Evolutionary conservation across 2,797 vertebrate genomes (phyloP).

Genomic region (Enteromius fasciolatus): DNA sequence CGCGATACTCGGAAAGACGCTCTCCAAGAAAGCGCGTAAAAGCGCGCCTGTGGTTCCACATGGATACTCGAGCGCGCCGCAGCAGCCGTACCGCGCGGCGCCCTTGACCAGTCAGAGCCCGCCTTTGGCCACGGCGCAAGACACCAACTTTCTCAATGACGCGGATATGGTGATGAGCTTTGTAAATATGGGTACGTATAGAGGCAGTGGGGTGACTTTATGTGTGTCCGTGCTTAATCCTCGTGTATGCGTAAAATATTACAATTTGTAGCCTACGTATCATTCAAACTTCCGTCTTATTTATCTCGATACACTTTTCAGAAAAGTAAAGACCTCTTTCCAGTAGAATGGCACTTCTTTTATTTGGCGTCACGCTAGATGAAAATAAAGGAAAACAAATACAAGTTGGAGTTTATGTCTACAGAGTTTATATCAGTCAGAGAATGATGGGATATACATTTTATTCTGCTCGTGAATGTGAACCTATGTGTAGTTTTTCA

Average conservation of each 20-base stretch:
- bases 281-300: neutral
- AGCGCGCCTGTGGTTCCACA: constrained; percentile 84
- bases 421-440: neutral
- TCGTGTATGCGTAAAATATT: neutral
- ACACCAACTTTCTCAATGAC: constrained; percentile 97
- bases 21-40: constrained; percentile 80
- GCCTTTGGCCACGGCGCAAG: constrained; percentile 87
- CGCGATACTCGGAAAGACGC: constrained; percentile 77
- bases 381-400: neutral
- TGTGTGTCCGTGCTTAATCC: neutral
- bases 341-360: neutral
- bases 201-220: too few species aligned
- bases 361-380: neutral
- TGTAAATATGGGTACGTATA: constrained; percentile 95
- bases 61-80: constrained; percentile 82
- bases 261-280: neutral
- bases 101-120: constrained; percentile 88
- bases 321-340: neutral
- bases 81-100: constrained; percentile 74
- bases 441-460: neutral
- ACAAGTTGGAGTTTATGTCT: too few species aligned
- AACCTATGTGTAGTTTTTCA: neutral
- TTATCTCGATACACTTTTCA: neutral
- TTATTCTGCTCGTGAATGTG: neutral
- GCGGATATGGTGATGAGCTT: constrained; percentile 99